Evolutionary conservation across 2,888 invertebrate genomes (phyloP).

Genomic region (Pollenia amentaria): DNA sequence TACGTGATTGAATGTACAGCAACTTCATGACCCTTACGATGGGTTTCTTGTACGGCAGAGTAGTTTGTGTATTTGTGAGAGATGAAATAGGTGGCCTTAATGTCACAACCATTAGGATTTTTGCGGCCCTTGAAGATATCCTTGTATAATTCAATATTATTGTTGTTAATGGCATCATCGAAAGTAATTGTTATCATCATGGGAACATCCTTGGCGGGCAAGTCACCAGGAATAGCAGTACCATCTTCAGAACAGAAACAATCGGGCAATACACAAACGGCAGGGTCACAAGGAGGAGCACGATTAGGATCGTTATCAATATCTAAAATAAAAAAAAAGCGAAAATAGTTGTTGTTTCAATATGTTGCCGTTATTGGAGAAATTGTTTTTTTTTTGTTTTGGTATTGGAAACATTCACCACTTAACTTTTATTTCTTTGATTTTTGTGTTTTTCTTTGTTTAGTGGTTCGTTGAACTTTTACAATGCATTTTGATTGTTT

Average conservation of each 20-base stretch:
- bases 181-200: conserved; percentile 98
- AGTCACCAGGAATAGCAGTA: conserved; percentile 93
- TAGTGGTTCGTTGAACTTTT: conserved; percentile 60
- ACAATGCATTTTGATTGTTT: conserved; percentile 25
- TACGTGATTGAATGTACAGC: conserved; percentile 97
- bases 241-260: conserved; percentile 98
- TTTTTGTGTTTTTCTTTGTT: conserved; percentile 18
- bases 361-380: neutral
- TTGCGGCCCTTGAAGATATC: conserved; percentile 96
- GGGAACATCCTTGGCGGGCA: conserved; percentile 93
- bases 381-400: neutral
- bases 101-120: conserved; percentile 97
- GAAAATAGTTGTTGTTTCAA: neutral
- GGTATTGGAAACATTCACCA: neutral
- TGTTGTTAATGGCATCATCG: conserved; percentile 97
- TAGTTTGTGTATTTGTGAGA: conserved; percentile 97
- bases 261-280: conserved; percentile 94
- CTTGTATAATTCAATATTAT: conserved; percentile 96
- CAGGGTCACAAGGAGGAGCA: conserved; percentile 94
- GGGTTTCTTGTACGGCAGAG: conserved; percentile 95
- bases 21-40: conserved; percentile 96
- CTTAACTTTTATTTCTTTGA: neutral
- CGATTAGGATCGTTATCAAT: conserved; percentile 97
- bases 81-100: conserved; percentile 95
- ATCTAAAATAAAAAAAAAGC: conserved; percentile 86